phyloP scores from a whole-genome alignment of 2,797 vertebrate genomes.

The Hypotaenidia philippensis region DNA sequence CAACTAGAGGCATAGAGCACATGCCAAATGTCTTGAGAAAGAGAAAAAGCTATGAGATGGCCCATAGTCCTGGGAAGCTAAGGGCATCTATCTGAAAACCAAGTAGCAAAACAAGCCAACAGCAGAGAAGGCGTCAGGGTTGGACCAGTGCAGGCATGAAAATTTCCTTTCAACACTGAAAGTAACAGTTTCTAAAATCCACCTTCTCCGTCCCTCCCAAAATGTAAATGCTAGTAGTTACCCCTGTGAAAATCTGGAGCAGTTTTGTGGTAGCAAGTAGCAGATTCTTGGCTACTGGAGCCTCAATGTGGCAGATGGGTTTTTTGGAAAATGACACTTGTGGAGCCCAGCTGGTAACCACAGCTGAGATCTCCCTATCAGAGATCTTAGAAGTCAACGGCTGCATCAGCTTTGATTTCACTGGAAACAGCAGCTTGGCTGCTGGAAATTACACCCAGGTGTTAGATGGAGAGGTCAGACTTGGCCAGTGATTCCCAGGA shows the following conservation, averaged over 20 bases:
- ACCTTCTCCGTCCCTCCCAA: slow-evolving; percentile 64
- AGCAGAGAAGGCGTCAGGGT: background rate
- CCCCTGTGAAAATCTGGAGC: slow-evolving; percentile 62
- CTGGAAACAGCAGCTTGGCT: slow-evolving; percentile 44
- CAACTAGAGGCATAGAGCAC: background rate
- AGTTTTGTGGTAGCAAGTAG: slow-evolving; percentile 65
- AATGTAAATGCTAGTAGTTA: slow-evolving; percentile 65
- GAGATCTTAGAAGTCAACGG: slow-evolving; percentile 48
- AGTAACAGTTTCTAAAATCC: slow-evolving; percentile 63
- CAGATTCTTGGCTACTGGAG: slow-evolving; percentile 72
- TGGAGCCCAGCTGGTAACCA: slow-evolving; percentile 70
- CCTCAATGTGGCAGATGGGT: slow-evolving; percentile 63
- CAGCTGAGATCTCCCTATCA: slow-evolving; percentile 65
- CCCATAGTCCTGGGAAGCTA: background rate
- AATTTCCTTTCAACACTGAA: slow-evolving; percentile 48
- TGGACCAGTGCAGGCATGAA: background rate
- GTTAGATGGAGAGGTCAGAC: slow-evolving; percentile 27
- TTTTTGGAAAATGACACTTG: slow-evolving; percentile 70
- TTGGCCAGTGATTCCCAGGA: background rate
- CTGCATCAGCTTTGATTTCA: slow-evolving; percentile 42
- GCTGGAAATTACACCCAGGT: slow-evolving; percentile 58
- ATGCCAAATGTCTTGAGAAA: background rate
- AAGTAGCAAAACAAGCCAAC: background rate
- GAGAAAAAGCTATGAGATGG: background rate
- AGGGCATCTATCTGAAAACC: background rate